Evolutionary conservation across 2,113 vertebrate species (phyloP).

Genomic region (Grus americana): DNA sequence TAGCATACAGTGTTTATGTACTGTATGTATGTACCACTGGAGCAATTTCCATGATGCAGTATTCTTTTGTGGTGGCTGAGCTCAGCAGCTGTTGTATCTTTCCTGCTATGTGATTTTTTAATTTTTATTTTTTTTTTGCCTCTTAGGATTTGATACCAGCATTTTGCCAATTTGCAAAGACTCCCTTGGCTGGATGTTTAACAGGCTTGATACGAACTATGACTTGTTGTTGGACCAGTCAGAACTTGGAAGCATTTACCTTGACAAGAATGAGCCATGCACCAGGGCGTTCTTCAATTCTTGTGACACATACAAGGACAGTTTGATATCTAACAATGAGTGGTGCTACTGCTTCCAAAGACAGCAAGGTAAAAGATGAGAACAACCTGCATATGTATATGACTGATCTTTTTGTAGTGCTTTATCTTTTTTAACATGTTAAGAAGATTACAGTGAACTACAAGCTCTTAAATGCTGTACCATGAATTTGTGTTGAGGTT

Average conservation of each 20-base stretch:
- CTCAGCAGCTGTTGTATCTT: neutral
- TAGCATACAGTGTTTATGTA: neutral
- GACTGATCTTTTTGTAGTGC: neutral
- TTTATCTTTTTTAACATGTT: neutral
- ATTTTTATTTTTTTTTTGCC: neutral
- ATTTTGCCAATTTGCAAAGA: slow-evolving; percentile 92
- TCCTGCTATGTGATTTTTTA: neutral
- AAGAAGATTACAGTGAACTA: neutral
- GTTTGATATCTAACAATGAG: slow-evolving; percentile 92
- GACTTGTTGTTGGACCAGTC: slow-evolving; percentile 91
- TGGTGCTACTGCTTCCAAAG: slow-evolving; percentile 99
- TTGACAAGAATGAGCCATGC: slow-evolving; percentile 90
- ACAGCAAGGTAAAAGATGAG: slow-evolving; percentile 86
- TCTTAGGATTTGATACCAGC: slow-evolving; percentile 88
- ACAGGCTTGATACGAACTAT: slow-evolving; percentile 93
- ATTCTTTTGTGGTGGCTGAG: neutral
- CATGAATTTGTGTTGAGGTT: neutral
- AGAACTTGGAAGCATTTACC: slow-evolving; percentile 90
- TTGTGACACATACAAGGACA: slow-evolving; percentile 89
- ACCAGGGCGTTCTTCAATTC: slow-evolving; percentile 91
- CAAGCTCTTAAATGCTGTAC: neutral
- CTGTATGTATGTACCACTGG: neutral
- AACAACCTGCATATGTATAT: neutral
- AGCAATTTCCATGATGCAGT: neutral
- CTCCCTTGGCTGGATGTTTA: slow-evolving; percentile 98